Base-by-base conservation (phyloP, 1,140 invertebrate species). In the Myzus persicae region DNA sequence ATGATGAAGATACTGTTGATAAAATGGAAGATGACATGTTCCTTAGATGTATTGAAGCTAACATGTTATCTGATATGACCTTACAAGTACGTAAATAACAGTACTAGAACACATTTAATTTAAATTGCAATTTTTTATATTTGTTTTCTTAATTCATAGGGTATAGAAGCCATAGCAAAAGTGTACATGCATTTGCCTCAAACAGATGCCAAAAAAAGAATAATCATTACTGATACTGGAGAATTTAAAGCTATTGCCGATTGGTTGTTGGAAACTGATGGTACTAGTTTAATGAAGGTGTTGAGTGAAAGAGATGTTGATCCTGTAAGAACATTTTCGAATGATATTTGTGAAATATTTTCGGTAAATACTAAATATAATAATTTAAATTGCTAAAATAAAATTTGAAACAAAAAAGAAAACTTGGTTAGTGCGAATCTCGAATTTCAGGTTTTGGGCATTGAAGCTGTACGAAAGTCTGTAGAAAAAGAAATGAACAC, bases 21-120 rank as follows among this genome's bases (percentile, higher is more conserved):
- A 99, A 99, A 95, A 99, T 99, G 99, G 99, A 99, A 95, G 99
- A 99, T 95, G 99, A 99, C 95, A 99, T 99, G 96, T 99, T 99
- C 96, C 95, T 99, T 24, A 96, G 99, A 59, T 99, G 99, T 95
- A 99, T 99, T 94, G 99, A 99, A 96, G 97, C 99, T 0, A 99
- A 99, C 95, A 99, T 99, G 98, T 96, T 99, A 38, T 99, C 98
- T 93, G 99, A 99, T 95, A 99, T 99, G 98, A 99, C 99, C 1
- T 95, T 99, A 51, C 99, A 99, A 95, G 97, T 96, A 94, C 31
- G 85, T 0, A 99, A 99, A 76, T 76, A 18, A 18, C 14, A 36
- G 31, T 36, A 40, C 99, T 98, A 76, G 59, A 11, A 76, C 18
- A 76, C 18, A 93, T 99, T 99, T 95, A 99, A 99, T 98, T 99